Percentiles rank a stretch among this genome's conserved stretches.
phyloP scores from a whole-genome alignment of 2,888 invertebrate species.

The Apodemia duryi region DNA sequence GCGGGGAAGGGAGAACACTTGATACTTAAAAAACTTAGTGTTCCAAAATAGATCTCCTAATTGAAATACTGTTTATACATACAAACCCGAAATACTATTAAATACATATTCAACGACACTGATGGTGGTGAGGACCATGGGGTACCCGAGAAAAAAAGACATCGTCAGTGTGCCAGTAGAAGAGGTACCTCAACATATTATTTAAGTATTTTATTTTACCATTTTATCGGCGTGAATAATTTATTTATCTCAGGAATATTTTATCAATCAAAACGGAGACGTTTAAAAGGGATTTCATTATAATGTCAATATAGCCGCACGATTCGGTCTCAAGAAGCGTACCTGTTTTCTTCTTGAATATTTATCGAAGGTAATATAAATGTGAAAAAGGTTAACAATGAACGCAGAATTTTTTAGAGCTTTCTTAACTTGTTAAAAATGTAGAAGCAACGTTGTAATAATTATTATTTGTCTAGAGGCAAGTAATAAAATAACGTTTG shows the following conservation, averaged over 20 bases:
- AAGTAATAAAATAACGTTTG: slow-evolving; percentile 5
- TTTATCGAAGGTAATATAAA: slow-evolving; percentile 54
- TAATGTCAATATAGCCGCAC: slow-evolving; percentile 50
- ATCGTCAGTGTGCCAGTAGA: no score
- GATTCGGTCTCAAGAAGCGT: slow-evolving; percentile 44
- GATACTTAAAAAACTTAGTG: no score
- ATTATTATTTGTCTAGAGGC: slow-evolving; percentile 11
- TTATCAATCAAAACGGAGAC: slow-evolving; percentile 49
- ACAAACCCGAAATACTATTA: no score
- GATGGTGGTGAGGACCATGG: no score
- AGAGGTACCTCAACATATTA: no score
- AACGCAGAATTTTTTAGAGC: slow-evolving; percentile 35
- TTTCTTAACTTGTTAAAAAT: slow-evolving; percentile 15
- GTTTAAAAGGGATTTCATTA: slow-evolving; percentile 51
- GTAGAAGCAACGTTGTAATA: neutral
- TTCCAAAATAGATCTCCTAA: no score
- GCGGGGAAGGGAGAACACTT: no score
- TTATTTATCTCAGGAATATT: slow-evolving; percentile 51
- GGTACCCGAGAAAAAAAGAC: no score
- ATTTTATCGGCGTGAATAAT: slow-evolving; percentile 12
- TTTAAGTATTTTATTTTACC: no score
- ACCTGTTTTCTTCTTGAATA: slow-evolving; percentile 54
- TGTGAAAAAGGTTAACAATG: slow-evolving; percentile 49
- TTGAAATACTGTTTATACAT: no score
- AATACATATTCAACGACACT: no score